A percentile compares a stretch with the other conserved stretches of the same genome.
Evolutionary conservation across 2,888 invertebrate genomes (phyloP).

Genomic region (Cetonia aurata): DNA sequence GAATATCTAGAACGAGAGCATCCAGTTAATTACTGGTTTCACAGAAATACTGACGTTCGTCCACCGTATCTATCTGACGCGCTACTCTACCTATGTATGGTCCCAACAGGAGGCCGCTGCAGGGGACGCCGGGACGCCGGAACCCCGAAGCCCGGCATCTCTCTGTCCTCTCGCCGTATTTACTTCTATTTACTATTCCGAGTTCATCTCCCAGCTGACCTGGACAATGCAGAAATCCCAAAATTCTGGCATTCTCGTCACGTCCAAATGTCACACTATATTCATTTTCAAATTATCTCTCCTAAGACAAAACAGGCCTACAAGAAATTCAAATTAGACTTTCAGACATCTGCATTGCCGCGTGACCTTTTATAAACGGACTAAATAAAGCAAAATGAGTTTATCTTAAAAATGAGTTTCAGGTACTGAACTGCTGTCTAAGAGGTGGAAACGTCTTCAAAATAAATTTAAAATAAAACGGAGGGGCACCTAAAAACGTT

Average conservation of each 20-base stretch:
- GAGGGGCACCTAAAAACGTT: too few species aligned
- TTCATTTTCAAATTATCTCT: constrained; percentile 45
- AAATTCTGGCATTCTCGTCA: constrained; percentile 34
- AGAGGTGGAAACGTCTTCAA: too few species aligned
- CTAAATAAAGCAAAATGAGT: too few species aligned
- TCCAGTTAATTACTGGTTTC: constrained; percentile 43
- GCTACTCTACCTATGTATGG: too few species aligned
- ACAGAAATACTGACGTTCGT: constrained; percentile 14
- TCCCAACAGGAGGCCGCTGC: too few species aligned
- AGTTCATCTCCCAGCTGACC: constrained; percentile 27
- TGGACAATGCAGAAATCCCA: constrained; percentile 40
- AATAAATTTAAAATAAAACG: too few species aligned
- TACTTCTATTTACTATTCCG: constrained; percentile 42
- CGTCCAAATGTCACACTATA: constrained; percentile 41
- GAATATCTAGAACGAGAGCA: constrained; percentile 42
- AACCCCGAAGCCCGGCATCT: background rate
- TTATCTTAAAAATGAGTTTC: too few species aligned
- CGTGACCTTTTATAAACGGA: too few species aligned
- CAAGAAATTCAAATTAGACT: constrained; percentile 40
- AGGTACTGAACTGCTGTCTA: too few species aligned
- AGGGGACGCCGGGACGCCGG: background rate
- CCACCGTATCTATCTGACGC: constrained; percentile 9
- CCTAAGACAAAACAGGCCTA: constrained; percentile 36
- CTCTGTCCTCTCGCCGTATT: constrained; percentile 19
- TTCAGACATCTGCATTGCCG: constrained; percentile 23